Base-by-base conservation (phyloP, 2,888 invertebrate genomes). In the Himalopsyche japonica region DNA sequence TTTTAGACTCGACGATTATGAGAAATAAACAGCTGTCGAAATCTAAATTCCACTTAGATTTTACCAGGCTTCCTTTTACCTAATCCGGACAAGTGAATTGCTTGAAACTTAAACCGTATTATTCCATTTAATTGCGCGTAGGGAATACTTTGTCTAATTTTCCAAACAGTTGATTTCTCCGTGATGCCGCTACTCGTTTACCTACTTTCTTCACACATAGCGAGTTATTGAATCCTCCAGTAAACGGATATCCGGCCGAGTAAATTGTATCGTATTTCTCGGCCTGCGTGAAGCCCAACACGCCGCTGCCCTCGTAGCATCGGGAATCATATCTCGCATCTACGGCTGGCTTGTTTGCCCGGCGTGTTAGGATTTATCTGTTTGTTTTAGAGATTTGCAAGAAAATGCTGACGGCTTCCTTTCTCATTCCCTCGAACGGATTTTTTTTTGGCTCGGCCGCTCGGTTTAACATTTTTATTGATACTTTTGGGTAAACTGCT, bases 301-400 rank as follows among this genome's bases (percentile, higher is more conserved):
- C 78, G 30, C 32, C 18, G 4, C 49, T 12, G 30, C 49, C 24
- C 80, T 57, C 57, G 7, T 57, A 57, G 57, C 57, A 24, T 6
- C 18, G 49, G 15, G 27, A n/a, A 27, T 18, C 34, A 80, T 18
- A 80, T 30, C 24, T 48, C 15, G 18, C 15, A 82, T 77, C 76
- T 82, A 47, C 24, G n/a, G 27, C 34, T 32, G 82, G 79, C 12
- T 83, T 86, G 84, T 84, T 84, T 82, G 48, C 82, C 32, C 79
- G n/a, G 48, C 82, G 80, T 80, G 78, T 83, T 79, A 79, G 82
- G 82, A 84, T 86, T 86, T 85, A 85, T 84, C 77, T 85, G 84
- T 86, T 86, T 86, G 81, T 48, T 85, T 32, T 47, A 12, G 82
- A 84, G 84, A 79, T 86, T 82, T 81, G 34, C 18, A 32, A 76